Base-by-base conservation (phyloP, 2,888 invertebrate genomes). In the Pelosia muscerda region DNA sequence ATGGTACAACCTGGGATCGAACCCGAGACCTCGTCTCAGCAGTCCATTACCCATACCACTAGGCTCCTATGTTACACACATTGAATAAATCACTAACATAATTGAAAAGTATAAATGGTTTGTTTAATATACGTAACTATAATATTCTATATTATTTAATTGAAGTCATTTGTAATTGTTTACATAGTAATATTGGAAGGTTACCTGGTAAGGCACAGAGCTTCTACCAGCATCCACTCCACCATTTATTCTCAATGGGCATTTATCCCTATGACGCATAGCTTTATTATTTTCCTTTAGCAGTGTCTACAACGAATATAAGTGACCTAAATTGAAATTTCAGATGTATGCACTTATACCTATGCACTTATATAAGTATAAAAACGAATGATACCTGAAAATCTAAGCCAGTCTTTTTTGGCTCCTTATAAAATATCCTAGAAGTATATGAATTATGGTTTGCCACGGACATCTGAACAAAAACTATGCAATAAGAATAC, bases 131-230 rank as follows among this genome's bases (percentile, higher is more conserved):
- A 56, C 5, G 15, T 15, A 38, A 38, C 34, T n/a, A n/a, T n/a
- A n/a, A n/a, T n/a, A n/a, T n/a, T n/a, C n/a, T n/a, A n/a, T n/a
- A n/a, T n/a, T n/a, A n/a, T n/a, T n/a, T n/a, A n/a, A n/a, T n/a
- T n/a, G n/a, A n/a, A n/a, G n/a, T n/a, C n/a, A n/a, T n/a, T n/a
- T n/a, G n/a, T n/a, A n/a, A n/a, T n/a, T n/a, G n/a, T n/a, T n/a
- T n/a, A n/a, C n/a, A n/a, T 42, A 42, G 6, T 1, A 6, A 42
- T 15, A 1, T 6, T 19, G 42, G 2, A 42, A 42, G 19, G 9
- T 15, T 66, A 66, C 66, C 66, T 66, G 66, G 22, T 66, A 66
- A 13, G 66, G 66, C 1, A 61, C 42, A 28, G 55, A 25, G 13
- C 22, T 38, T 61, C 2, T 55, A 15, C n/a, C 15, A 23, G 22